These are phyloP conservation scores for Eupithecia insigniata DNA, from an alignment of 2,888 invertebrate species.

Conservation along the genomic window DNA sequence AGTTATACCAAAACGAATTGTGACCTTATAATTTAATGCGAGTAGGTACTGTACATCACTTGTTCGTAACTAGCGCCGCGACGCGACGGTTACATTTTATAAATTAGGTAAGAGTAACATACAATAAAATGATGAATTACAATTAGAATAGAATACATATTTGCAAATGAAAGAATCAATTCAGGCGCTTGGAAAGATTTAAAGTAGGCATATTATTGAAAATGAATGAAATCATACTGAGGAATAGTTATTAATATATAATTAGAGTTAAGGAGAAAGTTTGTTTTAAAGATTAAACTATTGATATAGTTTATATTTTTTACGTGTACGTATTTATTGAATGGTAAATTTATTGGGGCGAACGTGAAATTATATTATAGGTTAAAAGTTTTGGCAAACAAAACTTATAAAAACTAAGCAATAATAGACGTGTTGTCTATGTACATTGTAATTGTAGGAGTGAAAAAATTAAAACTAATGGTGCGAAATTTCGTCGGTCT, in stretches of 20 bases:
- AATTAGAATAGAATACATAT: constrained; percentile 75
- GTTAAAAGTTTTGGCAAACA: constrained; percentile 79
- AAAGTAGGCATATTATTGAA: constrained; percentile 83
- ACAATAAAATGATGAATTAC: constrained; percentile 69
- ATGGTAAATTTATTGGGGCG: constrained; percentile 84
- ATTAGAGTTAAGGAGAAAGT: constrained; percentile 78
- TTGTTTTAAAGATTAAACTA: constrained; percentile 85
- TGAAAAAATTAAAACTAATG: constrained; percentile 77
- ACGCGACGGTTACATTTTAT: constrained; percentile 71
- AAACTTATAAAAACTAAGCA: constrained; percentile 82
- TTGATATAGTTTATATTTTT: constrained; percentile 85
- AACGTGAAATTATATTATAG: constrained; percentile 83
- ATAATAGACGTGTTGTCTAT: constrained; percentile 82
- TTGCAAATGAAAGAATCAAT: constrained; percentile 65
- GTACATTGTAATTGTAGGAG: constrained; percentile 81
- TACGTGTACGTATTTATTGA: constrained; percentile 85
- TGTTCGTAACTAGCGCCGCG: constrained; percentile 60
- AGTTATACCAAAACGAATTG: constrained; percentile 59
- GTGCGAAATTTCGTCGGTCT: constrained; percentile 80
- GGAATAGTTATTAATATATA: constrained; percentile 84
- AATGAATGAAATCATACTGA: constrained; percentile 82
- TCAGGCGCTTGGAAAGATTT: constrained; percentile 84
- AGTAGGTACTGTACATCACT: constrained; percentile 51
- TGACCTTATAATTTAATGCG: constrained; percentile 65
- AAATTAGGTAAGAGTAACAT: constrained; percentile 61